Conservation (phyloP, 2,888 invertebrate species). For the Argyresthia goedartella region DNA sequence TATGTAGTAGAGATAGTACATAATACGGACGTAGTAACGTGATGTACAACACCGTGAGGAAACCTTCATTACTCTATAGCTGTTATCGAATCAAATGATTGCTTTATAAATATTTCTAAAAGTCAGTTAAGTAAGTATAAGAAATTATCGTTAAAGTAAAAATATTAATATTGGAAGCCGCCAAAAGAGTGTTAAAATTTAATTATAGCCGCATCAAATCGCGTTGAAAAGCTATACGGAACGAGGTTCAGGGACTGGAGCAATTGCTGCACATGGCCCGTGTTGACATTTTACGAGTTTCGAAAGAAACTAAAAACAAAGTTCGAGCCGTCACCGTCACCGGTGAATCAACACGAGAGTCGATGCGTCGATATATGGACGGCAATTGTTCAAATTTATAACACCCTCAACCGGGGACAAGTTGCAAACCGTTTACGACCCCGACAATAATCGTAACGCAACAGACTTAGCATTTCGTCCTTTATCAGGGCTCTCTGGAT, state of each 20-base stretch:
- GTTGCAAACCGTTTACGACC: constrained; percentile 25
- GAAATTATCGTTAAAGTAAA: too few relatives aligned
- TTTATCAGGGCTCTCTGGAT: constrained; percentile 25
- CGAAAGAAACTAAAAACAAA: constrained; percentile 14
- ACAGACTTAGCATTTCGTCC: constrained; percentile 34
- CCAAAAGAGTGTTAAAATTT: too few relatives aligned
- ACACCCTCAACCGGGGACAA: constrained; percentile 21
- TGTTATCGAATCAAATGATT: too few relatives aligned
- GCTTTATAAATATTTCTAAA: too few relatives aligned
- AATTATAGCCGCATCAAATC: neutral
- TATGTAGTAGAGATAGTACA: too few relatives aligned
- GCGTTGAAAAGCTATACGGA: too few relatives aligned
- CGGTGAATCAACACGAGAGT: constrained; percentile 23
- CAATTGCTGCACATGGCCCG: constrained; percentile 2
- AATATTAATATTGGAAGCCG: too few relatives aligned
- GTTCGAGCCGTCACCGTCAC: constrained; percentile 11
- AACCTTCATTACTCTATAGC: too few relatives aligned
- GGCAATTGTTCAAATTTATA: constrained; percentile 42
- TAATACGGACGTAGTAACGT: too few relatives aligned
- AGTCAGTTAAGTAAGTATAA: too few relatives aligned
- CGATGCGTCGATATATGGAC: constrained; percentile 30
- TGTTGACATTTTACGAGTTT: neutral
- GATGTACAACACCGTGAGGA: too few relatives aligned
- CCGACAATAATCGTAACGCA: constrained; percentile 21
- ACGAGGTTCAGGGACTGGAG: constrained; percentile 1